These are phyloP conservation scores for Nomada goodeniana DNA, from an alignment of 2,888 invertebrate species.

Conservation along the genomic window DNA sequence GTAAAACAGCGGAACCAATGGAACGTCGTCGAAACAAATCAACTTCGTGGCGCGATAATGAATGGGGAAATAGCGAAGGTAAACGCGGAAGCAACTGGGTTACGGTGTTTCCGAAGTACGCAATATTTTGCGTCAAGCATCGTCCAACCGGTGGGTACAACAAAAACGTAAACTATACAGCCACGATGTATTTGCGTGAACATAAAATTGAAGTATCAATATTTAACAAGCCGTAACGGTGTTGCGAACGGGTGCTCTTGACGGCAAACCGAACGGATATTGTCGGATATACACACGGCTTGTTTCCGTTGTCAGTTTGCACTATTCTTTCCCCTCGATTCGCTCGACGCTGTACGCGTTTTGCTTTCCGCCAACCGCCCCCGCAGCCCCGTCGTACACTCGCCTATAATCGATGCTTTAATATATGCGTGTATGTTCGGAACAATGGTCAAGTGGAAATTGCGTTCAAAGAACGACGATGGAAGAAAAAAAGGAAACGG, in stretches of 20 bases:
- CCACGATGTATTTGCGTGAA: conserved; percentile 22
- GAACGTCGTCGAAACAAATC: conserved; percentile 8
- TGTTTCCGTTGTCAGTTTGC: conserved; percentile 44
- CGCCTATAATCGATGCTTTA: conserved; percentile 34
- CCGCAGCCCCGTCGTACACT: background rate
- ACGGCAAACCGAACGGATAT: conserved; percentile 42
- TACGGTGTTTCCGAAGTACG: background rate
- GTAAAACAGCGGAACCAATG: conserved; percentile 5
- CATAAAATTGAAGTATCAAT: conserved; percentile 58
- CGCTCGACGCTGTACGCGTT: background rate
- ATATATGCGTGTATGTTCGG: conserved; percentile 11
- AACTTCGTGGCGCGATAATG: background rate
- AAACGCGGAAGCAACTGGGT: background rate
- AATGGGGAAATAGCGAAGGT: conserved; percentile 6
- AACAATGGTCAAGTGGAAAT: conserved; percentile 35
- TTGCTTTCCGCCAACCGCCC: background rate
- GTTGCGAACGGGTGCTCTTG: conserved; percentile 40
- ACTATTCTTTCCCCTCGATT: conserved; percentile 30
- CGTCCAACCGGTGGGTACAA: background rate
- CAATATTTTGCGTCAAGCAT: conserved; percentile 19
- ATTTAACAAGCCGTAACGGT: conserved; percentile 50
- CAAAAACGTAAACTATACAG: conserved; percentile 7
- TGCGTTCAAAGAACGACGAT: background rate
- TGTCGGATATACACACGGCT: conserved; percentile 49
- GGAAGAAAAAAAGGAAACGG: background rate